Base-by-base conservation (phyloP, 2,888 invertebrate species). In the Lithophane socia region DNA sequence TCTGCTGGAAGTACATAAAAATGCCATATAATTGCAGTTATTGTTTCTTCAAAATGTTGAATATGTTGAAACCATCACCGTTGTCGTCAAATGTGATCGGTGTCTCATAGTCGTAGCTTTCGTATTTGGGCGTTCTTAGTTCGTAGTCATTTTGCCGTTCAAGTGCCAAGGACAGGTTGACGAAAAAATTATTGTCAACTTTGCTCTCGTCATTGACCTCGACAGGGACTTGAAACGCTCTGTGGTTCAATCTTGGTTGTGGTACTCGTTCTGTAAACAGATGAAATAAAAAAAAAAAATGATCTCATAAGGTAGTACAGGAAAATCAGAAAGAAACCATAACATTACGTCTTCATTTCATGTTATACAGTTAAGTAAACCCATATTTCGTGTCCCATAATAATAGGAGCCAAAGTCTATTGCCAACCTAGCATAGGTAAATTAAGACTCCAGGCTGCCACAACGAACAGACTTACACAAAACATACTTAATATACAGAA, bases 41-140 rank as follows among this genome's bases (percentile, higher is more conserved):
- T 77, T 78, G 78, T n/a, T n/a, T n/a, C n/a, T n/a, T n/a, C n/a
- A n/a, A 82, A 77, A 84, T 18, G 18, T 52, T 52, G 18, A 52
- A 18, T 52, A 73, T 85, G 82, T 84, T 82, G 44, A 82, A 75
- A 61, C 80, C 76, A 86, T 85, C 74, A 63, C 42, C 54, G 77
- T 71, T 79, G 83, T 79, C 80, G 81, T 72, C 77, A 83, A 86
- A 29, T 60, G 9, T 24, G 29, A 18, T 60, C 60, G 29, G 24
- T 8, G 8, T 16, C 24, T 58, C 24, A 13, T 24, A 58, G 58
- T 3, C 52, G 3, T 7, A 24, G 58, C n/a, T 24, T 24, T 7
- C n/a, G 24, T 58, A 58, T 24, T 13, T 60, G 9, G 9, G 52
- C 21, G 52, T 52, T 18, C 18, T 16, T 52, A 52, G 16, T 52